Evolutionary conservation across 2,113 vertebrate species (phyloP).

Genomic region (rat (Rattus norvegicus)): GRCr8 NC_086034.1:2319001-2319500

Average conservation of each 20-base stretch:
- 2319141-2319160: neutral
- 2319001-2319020: too few relatives aligned
- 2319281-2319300: neutral
- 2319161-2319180: neutral
- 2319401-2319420: neutral
- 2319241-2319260: too few relatives aligned
- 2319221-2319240: neutral
- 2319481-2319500: too few relatives aligned
- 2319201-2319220: neutral
- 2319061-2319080: too few relatives aligned
- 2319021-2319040: too few relatives aligned
- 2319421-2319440: neutral
- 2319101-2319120: neutral
- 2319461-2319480: neutral
- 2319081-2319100: too few relatives aligned
- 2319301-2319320: neutral
- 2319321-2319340: neutral
- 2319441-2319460: neutral
- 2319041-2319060: too few relatives aligned
- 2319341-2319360: neutral
- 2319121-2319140: neutral
- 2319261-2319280: too few relatives aligned
- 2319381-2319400: neutral
- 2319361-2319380: neutral
- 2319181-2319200: neutral